A percentile compares a stretch with the other conserved stretches of the same genome.
phyloP scores from a whole-genome alignment of 1,140 invertebrate genomes.

The Eriosoma lanigerum region DNA sequence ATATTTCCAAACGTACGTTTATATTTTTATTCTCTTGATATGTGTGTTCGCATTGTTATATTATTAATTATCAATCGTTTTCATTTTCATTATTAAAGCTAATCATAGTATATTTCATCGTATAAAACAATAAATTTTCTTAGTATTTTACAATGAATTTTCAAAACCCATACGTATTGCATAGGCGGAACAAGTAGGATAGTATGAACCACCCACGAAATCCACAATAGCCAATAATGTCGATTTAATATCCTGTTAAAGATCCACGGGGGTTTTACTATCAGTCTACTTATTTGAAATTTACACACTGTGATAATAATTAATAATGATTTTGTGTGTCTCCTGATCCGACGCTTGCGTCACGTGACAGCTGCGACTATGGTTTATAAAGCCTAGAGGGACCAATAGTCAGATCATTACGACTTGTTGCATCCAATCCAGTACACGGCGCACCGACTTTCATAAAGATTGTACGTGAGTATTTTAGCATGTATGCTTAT shows the following conservation, averaged over 20 bases:
- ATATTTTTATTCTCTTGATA: neutral
- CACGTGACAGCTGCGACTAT: slow-evolving; percentile 12
- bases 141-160: neutral
- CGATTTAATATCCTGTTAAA: slow-evolving; percentile 18
- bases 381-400: slow-evolving; percentile 37
- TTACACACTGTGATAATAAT: slow-evolving; percentile 2
- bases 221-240: slow-evolving; percentile 8
- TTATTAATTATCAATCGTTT: neutral
- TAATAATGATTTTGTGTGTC: slow-evolving; percentile 6
- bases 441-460: slow-evolving; percentile 36
- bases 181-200: neutral
- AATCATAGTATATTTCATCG: neutral
- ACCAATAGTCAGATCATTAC: slow-evolving; percentile 46
- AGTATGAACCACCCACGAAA: slow-evolving; percentile 18
- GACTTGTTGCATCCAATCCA: slow-evolving; percentile 41
- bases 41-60: neutral
- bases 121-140: neutral
- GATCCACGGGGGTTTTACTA: neutral
- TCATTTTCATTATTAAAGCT: neutral
- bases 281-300: slow-evolving; percentile 21
- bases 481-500: neutral
- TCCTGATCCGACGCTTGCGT: slow-evolving; percentile 30
- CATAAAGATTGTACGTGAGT: slow-evolving; percentile 17
- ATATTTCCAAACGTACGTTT: neutral
- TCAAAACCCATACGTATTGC: neutral